Percentiles rank a stretch among this genome's conserved stretches.
Conservation (phyloP, 2,888 invertebrate genomes). For the Tetanocera ferruginea region DNA sequence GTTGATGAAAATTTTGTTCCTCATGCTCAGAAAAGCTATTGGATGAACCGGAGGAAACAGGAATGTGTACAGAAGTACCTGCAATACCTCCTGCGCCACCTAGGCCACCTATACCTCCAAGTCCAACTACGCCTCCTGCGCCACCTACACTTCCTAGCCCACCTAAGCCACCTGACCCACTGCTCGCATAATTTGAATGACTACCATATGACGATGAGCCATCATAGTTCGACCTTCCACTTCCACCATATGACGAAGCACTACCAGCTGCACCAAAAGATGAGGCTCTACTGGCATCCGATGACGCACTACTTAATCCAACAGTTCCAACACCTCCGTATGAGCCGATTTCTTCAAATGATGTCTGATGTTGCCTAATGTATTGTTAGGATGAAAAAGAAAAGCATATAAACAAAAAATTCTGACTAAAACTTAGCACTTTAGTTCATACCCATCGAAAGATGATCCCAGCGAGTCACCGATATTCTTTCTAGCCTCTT, state of each 20-base stretch:
- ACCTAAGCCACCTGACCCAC: constrained; percentile 3
- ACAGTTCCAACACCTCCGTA: constrained; percentile 57
- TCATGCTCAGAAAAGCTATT: constrained; percentile 48
- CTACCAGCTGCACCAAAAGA: constrained; percentile 21
- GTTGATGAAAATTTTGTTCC: constrained; percentile 49
- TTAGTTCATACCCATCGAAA: constrained; percentile 47
- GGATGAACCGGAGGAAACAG: constrained; percentile 53
- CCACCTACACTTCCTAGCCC: constrained; percentile 49
- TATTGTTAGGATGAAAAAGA: constrained; percentile 47
- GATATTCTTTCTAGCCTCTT: constrained; percentile 61
- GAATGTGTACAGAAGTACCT: constrained; percentile 54
- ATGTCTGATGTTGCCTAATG: constrained; percentile 48
- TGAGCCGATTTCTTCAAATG: constrained; percentile 56
- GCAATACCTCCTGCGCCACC: constrained; percentile 46
- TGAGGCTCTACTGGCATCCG: neutral
- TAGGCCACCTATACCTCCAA: constrained; percentile 51
- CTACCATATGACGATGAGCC: constrained; percentile 3
- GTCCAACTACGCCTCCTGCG: constrained; percentile 50
- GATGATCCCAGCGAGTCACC: constrained; percentile 49
- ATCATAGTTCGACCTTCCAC: constrained; percentile 30
- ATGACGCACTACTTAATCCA: constrained; percentile 42
- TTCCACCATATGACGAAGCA: constrained; percentile 21
- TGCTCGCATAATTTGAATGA: neutral
- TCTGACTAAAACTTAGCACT: constrained; percentile 28
- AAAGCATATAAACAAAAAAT: constrained; percentile 52